Conservation (phyloP, 1,140 invertebrate genomes). For the Phthorimaea operculella region DNA sequence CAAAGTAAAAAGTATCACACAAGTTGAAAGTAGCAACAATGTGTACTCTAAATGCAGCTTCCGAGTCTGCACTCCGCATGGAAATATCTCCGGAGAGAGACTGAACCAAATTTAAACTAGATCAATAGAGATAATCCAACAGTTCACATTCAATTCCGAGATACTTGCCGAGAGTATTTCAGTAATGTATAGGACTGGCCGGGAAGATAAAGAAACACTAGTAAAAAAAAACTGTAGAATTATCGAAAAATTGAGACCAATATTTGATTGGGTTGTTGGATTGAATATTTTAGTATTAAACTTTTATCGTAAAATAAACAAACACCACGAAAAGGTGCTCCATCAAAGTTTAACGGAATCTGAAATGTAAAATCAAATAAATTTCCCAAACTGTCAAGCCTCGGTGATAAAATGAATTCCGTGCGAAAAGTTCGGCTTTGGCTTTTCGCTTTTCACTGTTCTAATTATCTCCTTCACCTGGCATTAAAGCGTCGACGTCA, state of each 20-base stretch:
- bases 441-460: background rate
- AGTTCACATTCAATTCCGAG: constrained; percentile 10
- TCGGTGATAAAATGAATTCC: constrained; percentile 1
- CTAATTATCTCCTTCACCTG: constrained; percentile 18
- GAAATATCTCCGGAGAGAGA: background rate
- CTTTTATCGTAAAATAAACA: too few species aligned
- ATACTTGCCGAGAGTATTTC: too few species aligned
- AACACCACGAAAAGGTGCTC: background rate
- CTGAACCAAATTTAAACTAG: constrained; percentile 56
- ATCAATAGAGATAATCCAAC: constrained; percentile 34
- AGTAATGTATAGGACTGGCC: too few species aligned
- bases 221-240: too few species aligned
- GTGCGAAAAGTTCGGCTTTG: background rate
- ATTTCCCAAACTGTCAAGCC: background rate
- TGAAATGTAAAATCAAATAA: constrained; percentile 3
- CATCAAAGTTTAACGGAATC: background rate
- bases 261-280: too few species aligned
- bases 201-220: too few species aligned
- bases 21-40: too few species aligned
- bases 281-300: too few species aligned
- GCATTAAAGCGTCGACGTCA: background rate
- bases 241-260: too few species aligned
- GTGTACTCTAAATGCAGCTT: too few species aligned
- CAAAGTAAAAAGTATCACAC: too few species aligned
- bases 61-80: background rate